Percentiles rank a stretch among this genome's conserved stretches.
Evolutionary conservation across 2,888 invertebrate genomes (phyloP).

Genomic region (Sisyra nigra): DNA sequence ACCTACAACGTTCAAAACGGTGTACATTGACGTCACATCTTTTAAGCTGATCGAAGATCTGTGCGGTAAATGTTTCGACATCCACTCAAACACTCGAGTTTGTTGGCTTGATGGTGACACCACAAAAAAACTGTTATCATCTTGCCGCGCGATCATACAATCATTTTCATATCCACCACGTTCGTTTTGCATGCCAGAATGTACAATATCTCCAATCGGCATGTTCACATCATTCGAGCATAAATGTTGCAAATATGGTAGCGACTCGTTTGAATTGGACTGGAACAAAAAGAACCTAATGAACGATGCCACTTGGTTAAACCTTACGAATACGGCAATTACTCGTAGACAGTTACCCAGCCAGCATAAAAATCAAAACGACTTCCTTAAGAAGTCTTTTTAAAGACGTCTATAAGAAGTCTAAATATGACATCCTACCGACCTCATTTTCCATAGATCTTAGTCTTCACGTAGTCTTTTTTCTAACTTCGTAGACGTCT

Average conservation of each 20-base stretch:
- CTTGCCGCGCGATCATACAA: conserved; percentile 47
- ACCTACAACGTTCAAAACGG: conserved; percentile 52
- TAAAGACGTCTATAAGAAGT: too few relatives aligned
- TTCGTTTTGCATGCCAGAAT: conserved; percentile 56
- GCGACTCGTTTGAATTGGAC: conserved; percentile 33
- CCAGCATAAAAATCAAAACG: too few relatives aligned
- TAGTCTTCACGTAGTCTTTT: too few relatives aligned
- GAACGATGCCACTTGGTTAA: too few relatives aligned
- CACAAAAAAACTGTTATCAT: conserved; percentile 50
- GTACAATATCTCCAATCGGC: conserved; percentile 43
- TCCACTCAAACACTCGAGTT: conserved; percentile 54
- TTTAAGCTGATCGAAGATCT: conserved; percentile 43
- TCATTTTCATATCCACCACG: conserved; percentile 57
- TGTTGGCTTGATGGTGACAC: conserved; percentile 67
- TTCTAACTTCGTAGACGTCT: too few relatives aligned
- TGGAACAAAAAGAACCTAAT: conserved; percentile 7
- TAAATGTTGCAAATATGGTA: conserved; percentile 43
- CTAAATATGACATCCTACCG: too few relatives aligned
- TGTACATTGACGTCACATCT: conserved; percentile 57
- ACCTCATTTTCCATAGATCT: too few relatives aligned
- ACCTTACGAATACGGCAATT: too few relatives aligned
- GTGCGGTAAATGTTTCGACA: conserved; percentile 41
- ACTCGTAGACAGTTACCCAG: too few relatives aligned
- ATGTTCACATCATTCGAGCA: conserved; percentile 52
- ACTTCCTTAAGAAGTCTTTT: too few relatives aligned